phyloP scores from a whole-genome alignment of 1,140 invertebrate species.

The Brachionus sp. region DNA sequence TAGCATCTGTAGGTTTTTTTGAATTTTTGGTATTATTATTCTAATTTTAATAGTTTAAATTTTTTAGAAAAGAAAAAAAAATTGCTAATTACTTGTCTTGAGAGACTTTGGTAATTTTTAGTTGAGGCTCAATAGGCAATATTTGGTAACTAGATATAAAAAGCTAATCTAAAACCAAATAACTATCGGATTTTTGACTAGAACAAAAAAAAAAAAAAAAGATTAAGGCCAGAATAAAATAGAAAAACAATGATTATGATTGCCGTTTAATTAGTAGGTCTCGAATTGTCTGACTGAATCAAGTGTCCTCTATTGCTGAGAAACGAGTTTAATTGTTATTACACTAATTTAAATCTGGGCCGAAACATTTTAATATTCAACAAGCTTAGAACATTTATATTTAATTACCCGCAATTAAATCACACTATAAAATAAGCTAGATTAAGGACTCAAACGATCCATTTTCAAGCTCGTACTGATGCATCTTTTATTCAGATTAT shows the following conservation, averaged over 20 bases:
- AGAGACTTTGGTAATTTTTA: not conserved
- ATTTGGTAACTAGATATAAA: not conserved
- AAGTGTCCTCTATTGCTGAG: not conserved
- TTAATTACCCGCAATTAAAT: constrained; percentile 3
- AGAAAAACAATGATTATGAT: not conserved
- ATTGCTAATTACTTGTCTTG: not conserved
- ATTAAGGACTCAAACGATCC: not conserved
- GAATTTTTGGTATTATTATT: too few species aligned
- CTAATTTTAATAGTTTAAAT: not conserved
- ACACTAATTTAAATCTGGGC: not conserved
- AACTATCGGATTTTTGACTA: not conserved
- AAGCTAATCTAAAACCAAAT: not conserved
- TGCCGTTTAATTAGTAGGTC: constrained; percentile 1
- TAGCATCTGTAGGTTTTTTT: not conserved
- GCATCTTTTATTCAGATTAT: not conserved
- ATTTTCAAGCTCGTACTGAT: not conserved
- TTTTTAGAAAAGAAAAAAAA: not conserved
- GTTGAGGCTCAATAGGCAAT: not conserved
- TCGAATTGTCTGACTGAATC: not conserved
- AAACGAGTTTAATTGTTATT: constrained; percentile 5
- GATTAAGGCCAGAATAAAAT: not conserved
- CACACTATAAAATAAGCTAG: constrained; percentile 2
- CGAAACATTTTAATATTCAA: not conserved
- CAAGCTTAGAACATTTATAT: constrained; percentile 9
- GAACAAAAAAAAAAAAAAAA: not conserved